Evolutionary conservation across 2,113 vertebrate genomes (phyloP).

Genomic region (Dromas ardeola): DNA sequence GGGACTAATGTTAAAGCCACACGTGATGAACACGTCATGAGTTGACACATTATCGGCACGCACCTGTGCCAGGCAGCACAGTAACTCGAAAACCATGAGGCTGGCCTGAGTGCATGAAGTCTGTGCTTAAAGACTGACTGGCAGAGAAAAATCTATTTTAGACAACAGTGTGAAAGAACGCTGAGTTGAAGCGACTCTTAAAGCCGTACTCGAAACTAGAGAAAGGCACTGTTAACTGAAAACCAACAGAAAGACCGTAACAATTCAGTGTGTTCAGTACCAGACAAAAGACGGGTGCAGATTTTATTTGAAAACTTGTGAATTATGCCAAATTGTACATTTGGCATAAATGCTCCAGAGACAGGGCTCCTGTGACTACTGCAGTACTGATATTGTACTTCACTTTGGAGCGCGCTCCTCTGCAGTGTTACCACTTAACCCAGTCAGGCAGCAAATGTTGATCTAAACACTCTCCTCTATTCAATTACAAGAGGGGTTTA

Average conservation of each 20-base stretch:
- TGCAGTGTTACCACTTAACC: not conserved
- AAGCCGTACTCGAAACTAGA: not conserved
- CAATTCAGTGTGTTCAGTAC: not conserved
- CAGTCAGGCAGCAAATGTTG: not conserved
- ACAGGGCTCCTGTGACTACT: not conserved
- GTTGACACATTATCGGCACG: accelerated
- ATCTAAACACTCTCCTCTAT: not conserved
- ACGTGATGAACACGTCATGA: not conserved
- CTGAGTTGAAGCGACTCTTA: not conserved
- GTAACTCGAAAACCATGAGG: not conserved
- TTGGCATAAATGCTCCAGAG: not conserved
- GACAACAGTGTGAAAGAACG: not conserved
- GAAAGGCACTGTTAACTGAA: not conserved
- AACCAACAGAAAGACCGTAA: not conserved
- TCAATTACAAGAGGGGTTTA: not conserved
- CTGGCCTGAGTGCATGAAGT: not conserved
- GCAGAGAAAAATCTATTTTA: not conserved
- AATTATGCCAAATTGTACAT: not conserved
- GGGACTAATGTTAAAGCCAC: not conserved
- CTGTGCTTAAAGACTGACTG: not conserved
- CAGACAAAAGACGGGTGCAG: not conserved
- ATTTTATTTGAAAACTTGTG: not conserved
- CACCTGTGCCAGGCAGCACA: not conserved
- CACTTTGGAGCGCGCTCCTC: not conserved
- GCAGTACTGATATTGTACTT: not conserved